Base-by-base conservation (phyloP, 2,113 vertebrate genomes). In the Heterotis niloticus region DNA sequence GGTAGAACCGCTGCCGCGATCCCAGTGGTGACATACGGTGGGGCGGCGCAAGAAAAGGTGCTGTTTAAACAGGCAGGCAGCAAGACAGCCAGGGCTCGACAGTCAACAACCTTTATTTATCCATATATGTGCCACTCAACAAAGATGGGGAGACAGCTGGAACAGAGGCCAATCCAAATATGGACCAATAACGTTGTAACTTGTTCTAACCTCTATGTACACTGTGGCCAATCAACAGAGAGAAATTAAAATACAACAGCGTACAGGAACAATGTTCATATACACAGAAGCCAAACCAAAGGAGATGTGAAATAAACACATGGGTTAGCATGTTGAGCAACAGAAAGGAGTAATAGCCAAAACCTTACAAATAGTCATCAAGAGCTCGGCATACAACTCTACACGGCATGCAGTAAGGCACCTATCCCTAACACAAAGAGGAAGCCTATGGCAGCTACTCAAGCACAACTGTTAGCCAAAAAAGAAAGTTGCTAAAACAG, bases 391-490 rank as follows among this genome's bases (percentile, higher is more conserved):
- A 91, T 91, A 92, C 90, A 92, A 91, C 88, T 92, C 91, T 92
- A 93, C 88, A 91, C 83, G 85, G 92, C 92, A 93, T 93, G 92
- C 92, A 92, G 85, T 93, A 93, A 93, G 92, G 92, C 92, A 93
- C 92, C 92, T 93, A 93, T 68, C 64, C 86, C 92, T 93, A 93
- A 93, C 89, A 93, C 91, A 91, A 91, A 90, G 90, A 91, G 88
- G 85, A 91, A 91, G 90, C 82, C 91, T 93, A 93, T 90, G 92
- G 91, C 93, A 93, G 85, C 79, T 80, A 88, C 77, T 88, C 84
- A 92, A 92, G 90, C 89, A 92, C 90, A 92, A 91, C 76, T 89
- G 82, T 86, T 88, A 88, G 84, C 83, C 85, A 86, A 89, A 90
- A 28, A 60, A 78, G 85, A 83, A 28, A 60, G 34, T 68, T 29